A percentile compares a stretch with the other conserved stretches of the same genome.
These are phyloP conservation scores for Mayetiola destructor DNA, from an alignment of 2,888 invertebrate species.

Conservation along the genomic window DNA sequence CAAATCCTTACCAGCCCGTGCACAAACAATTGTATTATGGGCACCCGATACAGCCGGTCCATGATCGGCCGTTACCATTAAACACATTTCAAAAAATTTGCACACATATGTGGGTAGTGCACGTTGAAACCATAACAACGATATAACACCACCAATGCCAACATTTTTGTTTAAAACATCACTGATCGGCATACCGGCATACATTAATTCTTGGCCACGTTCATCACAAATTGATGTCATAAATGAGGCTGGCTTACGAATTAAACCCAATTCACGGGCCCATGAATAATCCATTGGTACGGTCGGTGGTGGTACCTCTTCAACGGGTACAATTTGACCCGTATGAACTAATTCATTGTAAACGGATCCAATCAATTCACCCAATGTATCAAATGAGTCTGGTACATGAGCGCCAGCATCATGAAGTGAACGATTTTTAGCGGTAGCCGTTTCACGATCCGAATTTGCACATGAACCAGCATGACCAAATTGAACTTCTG, in stretches of 20 bases:
- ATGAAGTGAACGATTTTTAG: constrained; percentile 76
- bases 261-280: constrained; percentile 91
- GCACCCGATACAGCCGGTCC: constrained; percentile 98
- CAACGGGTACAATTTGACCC: constrained; percentile 71
- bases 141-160: constrained; percentile 95
- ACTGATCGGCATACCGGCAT: constrained; percentile 85
- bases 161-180: constrained; percentile 85
- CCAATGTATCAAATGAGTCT: constrained; percentile 76
- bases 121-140: constrained; percentile 95
- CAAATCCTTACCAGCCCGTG: constrained; percentile 92
- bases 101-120: constrained; percentile 86
- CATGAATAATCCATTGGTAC: constrained; percentile 99
- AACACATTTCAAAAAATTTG: constrained; percentile 97
- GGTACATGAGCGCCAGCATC: constrained; percentile 84
- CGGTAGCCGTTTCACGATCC: constrained; percentile 78
- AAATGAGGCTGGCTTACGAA: constrained; percentile 96
- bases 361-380: constrained; percentile 60
- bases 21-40: constrained; percentile 96
- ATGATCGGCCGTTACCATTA: constrained; percentile 98
- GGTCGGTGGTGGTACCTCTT: constrained; percentile 92
- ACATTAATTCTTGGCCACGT: constrained; percentile 89
- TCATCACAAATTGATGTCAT: constrained; percentile 99
- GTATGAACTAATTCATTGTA: constrained; percentile 61
- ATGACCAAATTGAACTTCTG: constrained; percentile 95
- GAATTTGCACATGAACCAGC: constrained; percentile 97